A percentile compares a stretch with the other conserved stretches of the same genome.
Conservation (phyloP, 2,113 vertebrate species). For the Cynopterus brachyotis region DNA sequence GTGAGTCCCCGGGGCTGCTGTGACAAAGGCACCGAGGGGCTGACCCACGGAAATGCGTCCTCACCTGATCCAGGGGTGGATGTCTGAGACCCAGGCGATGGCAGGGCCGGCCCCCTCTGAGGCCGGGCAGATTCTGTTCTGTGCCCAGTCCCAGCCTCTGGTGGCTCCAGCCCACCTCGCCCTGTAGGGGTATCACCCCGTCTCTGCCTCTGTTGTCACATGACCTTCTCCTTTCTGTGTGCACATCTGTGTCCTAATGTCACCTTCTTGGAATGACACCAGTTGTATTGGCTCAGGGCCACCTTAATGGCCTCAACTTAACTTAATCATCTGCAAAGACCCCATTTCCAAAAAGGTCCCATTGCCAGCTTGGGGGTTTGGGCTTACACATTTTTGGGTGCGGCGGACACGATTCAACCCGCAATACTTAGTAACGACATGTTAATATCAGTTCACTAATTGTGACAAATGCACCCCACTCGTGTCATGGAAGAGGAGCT, state of each 20-base stretch:
- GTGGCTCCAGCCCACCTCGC: background rate
- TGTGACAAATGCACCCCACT: background rate
- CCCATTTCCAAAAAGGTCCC: background rate
- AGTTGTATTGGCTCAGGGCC: background rate
- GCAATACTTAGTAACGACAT: background rate
- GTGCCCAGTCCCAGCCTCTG: background rate
- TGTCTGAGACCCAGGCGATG: no score
- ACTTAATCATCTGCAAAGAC: background rate
- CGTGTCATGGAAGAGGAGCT: background rate
- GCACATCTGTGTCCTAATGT: background rate
- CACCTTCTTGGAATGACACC: background rate
- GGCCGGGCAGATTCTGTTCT: accelerated
- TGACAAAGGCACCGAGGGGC: background rate
- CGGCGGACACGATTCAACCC: background rate
- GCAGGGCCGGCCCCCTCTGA: background rate
- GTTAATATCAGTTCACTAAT: background rate
- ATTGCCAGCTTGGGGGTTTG: background rate
- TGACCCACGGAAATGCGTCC: background rate
- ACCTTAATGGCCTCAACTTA: background rate
- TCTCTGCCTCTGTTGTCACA: background rate
- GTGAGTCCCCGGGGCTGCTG: accelerated
- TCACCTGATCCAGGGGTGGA: background rate
- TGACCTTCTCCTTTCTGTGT: background rate
- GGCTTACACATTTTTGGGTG: background rate
- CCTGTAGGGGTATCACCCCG: background rate